Percentiles rank a stretch among this genome's conserved stretches.
phyloP scores from a whole-genome alignment of 2,113 vertebrate species.

The Limnothrissa miodon region DNA sequence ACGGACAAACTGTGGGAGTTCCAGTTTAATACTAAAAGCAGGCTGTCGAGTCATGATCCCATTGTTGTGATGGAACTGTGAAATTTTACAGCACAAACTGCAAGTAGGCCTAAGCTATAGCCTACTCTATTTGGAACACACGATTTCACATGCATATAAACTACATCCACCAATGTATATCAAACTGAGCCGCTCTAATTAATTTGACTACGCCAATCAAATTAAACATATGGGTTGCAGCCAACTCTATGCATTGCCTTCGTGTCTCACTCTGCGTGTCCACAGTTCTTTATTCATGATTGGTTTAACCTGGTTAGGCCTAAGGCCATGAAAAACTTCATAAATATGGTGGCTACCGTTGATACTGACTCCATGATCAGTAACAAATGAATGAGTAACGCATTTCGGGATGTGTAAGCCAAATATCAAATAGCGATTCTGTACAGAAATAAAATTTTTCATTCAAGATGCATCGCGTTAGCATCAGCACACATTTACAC shows the following conservation, averaged over 20 bases:
- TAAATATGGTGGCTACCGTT: neutral
- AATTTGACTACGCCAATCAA: neutral
- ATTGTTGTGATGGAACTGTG: neutral
- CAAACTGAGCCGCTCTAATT: neutral
- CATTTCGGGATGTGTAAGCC: neutral
- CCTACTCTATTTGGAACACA: neutral
- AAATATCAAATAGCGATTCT: neutral
- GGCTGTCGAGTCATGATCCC: neutral
- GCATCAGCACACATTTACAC: neutral
- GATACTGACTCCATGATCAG: neutral
- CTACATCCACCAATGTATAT: neutral
- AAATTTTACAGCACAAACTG: neutral
- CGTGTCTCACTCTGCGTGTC: neutral
- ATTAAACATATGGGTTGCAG: too few species aligned
- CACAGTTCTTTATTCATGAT: neutral
- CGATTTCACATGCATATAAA: neutral
- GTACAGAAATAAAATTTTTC: neutral
- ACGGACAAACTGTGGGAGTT: neutral
- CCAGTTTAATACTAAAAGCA: neutral
- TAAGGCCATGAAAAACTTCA: neutral
- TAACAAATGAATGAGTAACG: neutral
- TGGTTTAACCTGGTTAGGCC: neutral
- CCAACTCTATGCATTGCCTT: too few species aligned
- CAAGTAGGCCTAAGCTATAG: neutral
- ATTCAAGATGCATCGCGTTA: neutral